Evolutionary conservation across 2,113 vertebrate species (phyloP).

Genomic region (Rhodinocichla rosea): DNA sequence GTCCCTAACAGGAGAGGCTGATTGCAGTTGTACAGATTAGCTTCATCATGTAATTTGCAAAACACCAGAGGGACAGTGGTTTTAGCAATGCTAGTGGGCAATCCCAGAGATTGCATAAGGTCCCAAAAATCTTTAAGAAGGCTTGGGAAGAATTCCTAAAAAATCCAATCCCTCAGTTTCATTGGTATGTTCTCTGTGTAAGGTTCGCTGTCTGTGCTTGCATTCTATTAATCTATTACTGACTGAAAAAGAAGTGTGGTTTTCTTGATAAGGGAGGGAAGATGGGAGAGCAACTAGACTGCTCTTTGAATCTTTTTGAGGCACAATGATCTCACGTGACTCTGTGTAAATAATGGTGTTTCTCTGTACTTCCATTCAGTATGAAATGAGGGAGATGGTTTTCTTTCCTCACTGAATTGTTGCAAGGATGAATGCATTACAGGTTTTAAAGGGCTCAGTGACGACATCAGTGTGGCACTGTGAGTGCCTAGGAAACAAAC

Average conservation of each 20-base stretch:
- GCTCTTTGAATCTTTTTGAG: background rate
- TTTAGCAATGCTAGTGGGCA: background rate
- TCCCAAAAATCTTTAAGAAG: background rate
- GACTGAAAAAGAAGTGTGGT: background rate
- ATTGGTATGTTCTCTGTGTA: background rate
- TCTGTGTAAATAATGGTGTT: background rate
- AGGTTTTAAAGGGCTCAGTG: background rate
- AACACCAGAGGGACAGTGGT: background rate
- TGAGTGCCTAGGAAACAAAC: background rate
- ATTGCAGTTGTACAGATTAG: background rate
- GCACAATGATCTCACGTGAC: background rate
- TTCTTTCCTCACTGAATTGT: rapidly evolving
- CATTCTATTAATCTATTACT: background rate
- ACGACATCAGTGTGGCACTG: rapidly evolving
- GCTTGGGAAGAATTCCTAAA: background rate
- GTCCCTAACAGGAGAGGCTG: background rate
- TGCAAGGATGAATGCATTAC: background rate
- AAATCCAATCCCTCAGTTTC: background rate
- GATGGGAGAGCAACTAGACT: background rate
- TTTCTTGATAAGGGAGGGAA: background rate
- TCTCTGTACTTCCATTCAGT: background rate
- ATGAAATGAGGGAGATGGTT: background rate
- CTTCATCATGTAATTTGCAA: background rate
- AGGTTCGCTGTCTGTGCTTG: background rate
- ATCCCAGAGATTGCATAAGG: background rate